Conservation (phyloP, 2,888 invertebrate species). For the Epinotia bilunana region DNA sequence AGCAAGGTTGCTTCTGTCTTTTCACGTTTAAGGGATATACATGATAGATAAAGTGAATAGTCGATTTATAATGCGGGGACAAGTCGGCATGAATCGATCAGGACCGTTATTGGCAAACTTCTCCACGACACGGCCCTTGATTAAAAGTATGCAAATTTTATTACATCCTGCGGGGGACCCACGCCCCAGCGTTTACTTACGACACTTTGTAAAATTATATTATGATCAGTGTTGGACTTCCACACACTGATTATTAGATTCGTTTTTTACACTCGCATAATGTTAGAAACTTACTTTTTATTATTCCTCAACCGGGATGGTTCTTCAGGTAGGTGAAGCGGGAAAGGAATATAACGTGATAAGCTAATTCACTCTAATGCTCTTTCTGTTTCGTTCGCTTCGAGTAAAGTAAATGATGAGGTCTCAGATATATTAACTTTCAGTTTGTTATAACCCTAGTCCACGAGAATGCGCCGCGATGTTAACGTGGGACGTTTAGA, state of each 20-base stretch:
- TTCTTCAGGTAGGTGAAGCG: background rate
- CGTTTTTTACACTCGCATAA: background rate
- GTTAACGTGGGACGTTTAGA: no score
- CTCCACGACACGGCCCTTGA: conserved; percentile 85
- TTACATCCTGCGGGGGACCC: conserved; percentile 72
- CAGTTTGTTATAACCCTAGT: no score
- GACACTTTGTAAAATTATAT: conserved; percentile 59
- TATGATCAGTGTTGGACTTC: conserved; percentile 47
- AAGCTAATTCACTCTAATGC: background rate
- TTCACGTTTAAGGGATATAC: conserved; percentile 1
- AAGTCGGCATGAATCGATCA: conserved; percentile 78
- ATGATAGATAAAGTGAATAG: conserved; percentile 10
- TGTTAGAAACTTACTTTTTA: background rate
- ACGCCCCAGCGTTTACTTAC: conserved; percentile 42
- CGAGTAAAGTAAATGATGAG: background rate
- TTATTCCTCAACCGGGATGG: background rate
- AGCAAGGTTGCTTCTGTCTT: background rate
- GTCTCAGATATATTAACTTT: no score
- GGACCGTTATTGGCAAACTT: conserved; percentile 84
- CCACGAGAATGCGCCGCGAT: no score
- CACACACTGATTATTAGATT: conserved; percentile 16
- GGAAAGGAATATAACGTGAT: background rate
- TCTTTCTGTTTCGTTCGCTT: background rate
- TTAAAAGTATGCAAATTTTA: conserved; percentile 86
- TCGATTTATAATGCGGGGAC: conserved; percentile 68